Base-by-base conservation (phyloP, 1,140 invertebrate genomes). In the Geopemphigus sp. region DNA sequence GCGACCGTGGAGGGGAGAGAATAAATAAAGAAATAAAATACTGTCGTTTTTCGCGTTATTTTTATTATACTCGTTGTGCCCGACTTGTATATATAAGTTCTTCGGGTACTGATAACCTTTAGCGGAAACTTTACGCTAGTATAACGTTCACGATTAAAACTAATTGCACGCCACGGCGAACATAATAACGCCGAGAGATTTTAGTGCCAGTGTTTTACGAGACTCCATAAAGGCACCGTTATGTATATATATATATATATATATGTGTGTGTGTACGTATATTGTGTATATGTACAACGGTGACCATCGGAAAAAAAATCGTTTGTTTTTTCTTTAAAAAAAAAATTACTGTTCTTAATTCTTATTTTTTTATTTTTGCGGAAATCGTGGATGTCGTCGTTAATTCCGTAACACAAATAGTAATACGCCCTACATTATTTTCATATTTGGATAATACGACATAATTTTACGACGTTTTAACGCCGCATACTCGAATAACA, bases 151-250 rank as follows among this genome's bases (percentile, higher is more conserved):
- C 39, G 32, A 45, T 14, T 66, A 68, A 68, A 68, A 68, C n/a
- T 47, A 47, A 45, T 24, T 68, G 12, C 22, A 68, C 39, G 17
- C 12, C 19, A 66, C 19, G n/a, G 11, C 11, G 11, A 22, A 47
- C 64, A 68, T 47, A 24, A 68, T 47, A 68, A 68, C 22, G 10
- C 39, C 22, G 12, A 17, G 39, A 24, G 39, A 47, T 68, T 68
- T 47, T 47, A 47, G 64, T 68, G 14, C 22, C 29, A 24, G 39
- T 68, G 22, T 68, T 68, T 68, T 68, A 68, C 22, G 64, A 47
- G 64, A 24, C 12, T n/a, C n/a, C n/a, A 15, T 68, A 68, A 50
- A 68, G n/a, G 45, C 47, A 24, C 4, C 19, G 61, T 64, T 64
- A 19, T 39, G 29, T 64, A 32, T 32, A 19, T 66, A n/a, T 5